phyloP scores from a whole-genome alignment of 92 coral and sea anemone genomes.

The Phenganax subtilis region DNA sequence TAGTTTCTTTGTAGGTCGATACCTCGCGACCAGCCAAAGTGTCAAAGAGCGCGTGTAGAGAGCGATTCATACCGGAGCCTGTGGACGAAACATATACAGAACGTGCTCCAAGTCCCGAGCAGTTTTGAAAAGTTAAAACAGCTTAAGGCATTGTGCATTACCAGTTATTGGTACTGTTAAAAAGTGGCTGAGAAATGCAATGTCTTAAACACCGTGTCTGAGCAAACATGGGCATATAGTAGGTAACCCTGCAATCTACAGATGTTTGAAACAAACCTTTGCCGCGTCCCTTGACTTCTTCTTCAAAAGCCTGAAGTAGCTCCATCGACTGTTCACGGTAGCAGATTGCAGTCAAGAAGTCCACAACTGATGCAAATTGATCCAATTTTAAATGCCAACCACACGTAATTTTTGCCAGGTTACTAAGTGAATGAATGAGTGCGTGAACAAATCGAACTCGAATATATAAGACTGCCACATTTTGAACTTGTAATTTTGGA shows the following conservation, averaged over 20 bases:
- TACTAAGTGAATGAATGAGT: slow-evolving; percentile 18
- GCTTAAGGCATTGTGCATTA: too few species aligned
- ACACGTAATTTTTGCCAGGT: slow-evolving; percentile 73
- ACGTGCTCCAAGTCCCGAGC: too few species aligned
- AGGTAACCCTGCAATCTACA: not conserved
- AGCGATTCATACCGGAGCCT: slow-evolving; percentile 86
- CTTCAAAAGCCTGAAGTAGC: slow-evolving; percentile 71
- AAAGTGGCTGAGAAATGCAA: too few species aligned
- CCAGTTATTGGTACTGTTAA: too few species aligned
- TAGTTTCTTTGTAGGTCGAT: slow-evolving; percentile 47
- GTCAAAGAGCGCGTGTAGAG: slow-evolving; percentile 79
- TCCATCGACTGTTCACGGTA: slow-evolving; percentile 88
- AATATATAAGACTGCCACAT: too few species aligned
- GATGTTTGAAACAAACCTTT: slow-evolving; percentile 1
- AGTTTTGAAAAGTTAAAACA: too few species aligned
- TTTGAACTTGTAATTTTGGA: too few species aligned
- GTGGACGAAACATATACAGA: not conserved
- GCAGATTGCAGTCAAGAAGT: slow-evolving; percentile 87
- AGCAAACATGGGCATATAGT: not conserved
- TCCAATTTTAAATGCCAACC: slow-evolving; percentile 96
- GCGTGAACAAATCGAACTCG: not conserved
- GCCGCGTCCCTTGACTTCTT: slow-evolving; percentile 62
- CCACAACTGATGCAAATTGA: slow-evolving; percentile 90
- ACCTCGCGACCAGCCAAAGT: slow-evolving; percentile 74
- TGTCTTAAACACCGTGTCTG: too few species aligned